Evolutionary conservation across 2,888 invertebrate species (phyloP), one percentile per base, ranked within the genome.

Genomic region (Tortricodes alternella): DNA sequence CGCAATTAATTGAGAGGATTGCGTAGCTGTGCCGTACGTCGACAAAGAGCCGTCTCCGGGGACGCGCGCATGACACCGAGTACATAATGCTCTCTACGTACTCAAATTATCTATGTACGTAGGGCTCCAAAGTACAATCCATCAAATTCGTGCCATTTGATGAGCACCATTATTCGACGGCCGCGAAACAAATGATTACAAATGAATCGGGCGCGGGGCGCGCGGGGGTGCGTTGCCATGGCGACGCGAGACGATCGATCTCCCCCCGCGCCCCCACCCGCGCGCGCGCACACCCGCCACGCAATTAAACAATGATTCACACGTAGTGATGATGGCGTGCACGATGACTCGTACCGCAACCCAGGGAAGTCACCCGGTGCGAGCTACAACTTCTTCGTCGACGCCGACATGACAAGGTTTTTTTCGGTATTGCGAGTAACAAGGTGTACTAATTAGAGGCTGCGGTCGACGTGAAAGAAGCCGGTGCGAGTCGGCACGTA

Each of bases 161-260:
- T 79, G 78, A 80, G 75, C 71, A 71, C 81, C 83, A 82, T 85
- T 84, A 87, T 88, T 82, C 82, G 84, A 82, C 74, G 78, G 80
- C 78, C 74, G 80, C 82, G 85, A 89, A 90, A 89, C 89, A 90
- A 90, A 90, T 88, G 89, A 89, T 89, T 85, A 89, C 89, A 89
- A 89, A 89, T 89, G 89, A 86, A 87, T 83, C 73, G 78, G 74
- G 79, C 65, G 71, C 72, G 68, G 68, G 61, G 69, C 63, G 67
- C 53, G 70, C 61, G 69, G 68, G 76, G 69, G 71, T 53, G 68
- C 76, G 85, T 88, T 73, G 77, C 73, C 80, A 85, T 85, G 78
- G 79, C 75, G 71, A 86, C 86, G 74, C 71, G 84, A 84, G 89
- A 85, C 88, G 88, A 89, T 89, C 89, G 89, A 89, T 89, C 81